Evolutionary conservation across 2,113 vertebrate species (phyloP), one percentile per base, ranked within the genome.

Genomic region (Girardinichthys multiradiatus): DNA sequence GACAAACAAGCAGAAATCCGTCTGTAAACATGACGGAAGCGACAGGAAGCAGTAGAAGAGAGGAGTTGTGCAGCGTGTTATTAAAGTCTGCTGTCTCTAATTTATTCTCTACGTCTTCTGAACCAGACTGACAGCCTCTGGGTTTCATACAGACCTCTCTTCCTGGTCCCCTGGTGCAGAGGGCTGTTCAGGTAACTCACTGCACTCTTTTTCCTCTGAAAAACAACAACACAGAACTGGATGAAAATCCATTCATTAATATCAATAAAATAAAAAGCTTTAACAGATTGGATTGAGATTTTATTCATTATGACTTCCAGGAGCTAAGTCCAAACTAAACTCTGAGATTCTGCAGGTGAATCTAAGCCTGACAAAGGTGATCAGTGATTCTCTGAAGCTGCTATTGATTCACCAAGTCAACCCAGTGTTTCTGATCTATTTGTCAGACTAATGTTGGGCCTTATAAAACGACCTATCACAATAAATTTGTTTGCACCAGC

Each of bases 111-210:
- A 58, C 67, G 17, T 19, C n/a, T 8, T 48, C 48, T 33, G 19
- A 19, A 14, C 21, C 33, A 39, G 30, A n/a, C 35, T 35, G 69
- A 31, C 45, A 26, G 8, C 17, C 9, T 81, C 57, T 30, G 27
- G 15, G 29, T 28, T 58, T 83, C 29, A 87, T 83, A 90, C 95
- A 91, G 91, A 99, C 98, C 98, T 98, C 98, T 95, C 95, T 98
- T 99, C 86, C 97, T 95, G 83, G 97, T 98, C 80, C 97, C 97
- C 10, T 97, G 97, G 93, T 98, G 97, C 92, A 98, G 93, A 84
- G 97, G 98, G 90, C 96, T 98, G 93, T 99, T 99, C 94, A 99
- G 94, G 92, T 99, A 99, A 7, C 97, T 99, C 91, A 99, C 97
- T 7, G 97, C 95, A 54, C 95, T 98, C 94, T 98, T 99, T 94